Conservation (phyloP, 1,140 invertebrate species). For the Dendrolimus kikuchii region DNA sequence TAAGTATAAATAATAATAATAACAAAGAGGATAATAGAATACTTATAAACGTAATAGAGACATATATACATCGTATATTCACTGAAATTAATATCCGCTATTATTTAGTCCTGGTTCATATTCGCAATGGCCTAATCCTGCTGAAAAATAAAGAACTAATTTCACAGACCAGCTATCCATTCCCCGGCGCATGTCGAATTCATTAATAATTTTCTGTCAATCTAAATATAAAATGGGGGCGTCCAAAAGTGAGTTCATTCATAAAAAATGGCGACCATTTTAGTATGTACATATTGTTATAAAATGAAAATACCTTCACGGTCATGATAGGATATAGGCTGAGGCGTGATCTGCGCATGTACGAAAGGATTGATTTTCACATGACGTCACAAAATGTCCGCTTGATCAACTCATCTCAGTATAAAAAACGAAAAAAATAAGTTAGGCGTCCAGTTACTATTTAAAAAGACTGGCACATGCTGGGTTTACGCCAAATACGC, state of each 20-base stretch:
- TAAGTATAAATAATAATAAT: no score
- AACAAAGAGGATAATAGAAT: no score
- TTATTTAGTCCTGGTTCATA: no score
- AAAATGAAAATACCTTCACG: conserved; percentile 39
- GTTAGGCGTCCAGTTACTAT: conserved; percentile 24
- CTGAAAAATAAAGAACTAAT: no score
- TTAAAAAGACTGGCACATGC: conserved; percentile 24
- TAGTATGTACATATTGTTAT: conserved; percentile 21
- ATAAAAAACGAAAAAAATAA: conserved; percentile 57
- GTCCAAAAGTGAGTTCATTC: conserved; percentile 50
- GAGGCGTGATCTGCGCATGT: conserved; percentile 55
- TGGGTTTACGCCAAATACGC: conserved; percentile 17
- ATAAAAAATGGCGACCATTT: conserved; percentile 53
- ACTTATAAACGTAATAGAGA: no score
- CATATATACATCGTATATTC: no score
- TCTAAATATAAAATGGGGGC: conserved; percentile 41
- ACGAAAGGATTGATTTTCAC: conserved; percentile 52
- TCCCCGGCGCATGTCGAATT: background rate
- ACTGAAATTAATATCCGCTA: no score
- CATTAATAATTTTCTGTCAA: background rate
- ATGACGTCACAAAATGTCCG: conserved; percentile 65
- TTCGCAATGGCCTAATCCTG: no score
- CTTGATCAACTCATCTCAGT: conserved; percentile 38
- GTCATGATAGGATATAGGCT: conserved; percentile 41
- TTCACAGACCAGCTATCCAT: no score